Conservation (phyloP, 2,888 invertebrate species). For the Tetropium fuscum region DNA sequence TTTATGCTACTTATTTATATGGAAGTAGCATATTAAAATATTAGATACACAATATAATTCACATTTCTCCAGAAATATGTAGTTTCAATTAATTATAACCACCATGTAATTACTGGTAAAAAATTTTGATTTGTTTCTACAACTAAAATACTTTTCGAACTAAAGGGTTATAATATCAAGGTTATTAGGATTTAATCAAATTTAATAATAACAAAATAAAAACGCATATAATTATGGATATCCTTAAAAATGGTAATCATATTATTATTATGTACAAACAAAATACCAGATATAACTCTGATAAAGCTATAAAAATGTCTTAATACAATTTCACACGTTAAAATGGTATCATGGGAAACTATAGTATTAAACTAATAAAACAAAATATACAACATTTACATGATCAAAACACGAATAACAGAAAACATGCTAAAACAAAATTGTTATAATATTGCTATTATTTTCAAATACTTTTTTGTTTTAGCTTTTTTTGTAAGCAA, state of each 20-base stretch:
- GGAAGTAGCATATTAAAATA: not conserved
- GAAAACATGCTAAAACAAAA: slow-evolving; percentile 33
- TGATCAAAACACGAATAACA: slow-evolving; percentile 26
- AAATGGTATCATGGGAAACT: slow-evolving; percentile 32
- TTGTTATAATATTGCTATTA: slow-evolving; percentile 33
- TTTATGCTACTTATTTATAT: slow-evolving; percentile 3
- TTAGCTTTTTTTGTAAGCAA: slow-evolving; percentile 29
- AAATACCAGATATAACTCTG: slow-evolving; percentile 47
- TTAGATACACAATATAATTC: not conserved
- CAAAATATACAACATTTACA: slow-evolving; percentile 24
- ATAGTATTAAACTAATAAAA: slow-evolving; percentile 31
- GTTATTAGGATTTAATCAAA: slow-evolving; percentile 6
- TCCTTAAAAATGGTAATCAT: slow-evolving; percentile 22
- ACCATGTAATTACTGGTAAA: not conserved
- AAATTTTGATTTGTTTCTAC: no score
- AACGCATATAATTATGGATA: slow-evolving; percentile 24
- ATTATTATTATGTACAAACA: slow-evolving; percentile 34
- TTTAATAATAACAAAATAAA: slow-evolving; percentile 28
- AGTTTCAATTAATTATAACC: not conserved
- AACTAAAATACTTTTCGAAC: no score
- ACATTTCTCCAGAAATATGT: no score
- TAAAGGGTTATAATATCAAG: no score
- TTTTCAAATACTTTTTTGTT: slow-evolving; percentile 41
- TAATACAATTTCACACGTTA: slow-evolving; percentile 28
- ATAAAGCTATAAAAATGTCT: slow-evolving; percentile 34